Evolutionary conservation across 2,797 vertebrate genomes (phyloP).

Genomic region (Sebastes aleutianus): DNA sequence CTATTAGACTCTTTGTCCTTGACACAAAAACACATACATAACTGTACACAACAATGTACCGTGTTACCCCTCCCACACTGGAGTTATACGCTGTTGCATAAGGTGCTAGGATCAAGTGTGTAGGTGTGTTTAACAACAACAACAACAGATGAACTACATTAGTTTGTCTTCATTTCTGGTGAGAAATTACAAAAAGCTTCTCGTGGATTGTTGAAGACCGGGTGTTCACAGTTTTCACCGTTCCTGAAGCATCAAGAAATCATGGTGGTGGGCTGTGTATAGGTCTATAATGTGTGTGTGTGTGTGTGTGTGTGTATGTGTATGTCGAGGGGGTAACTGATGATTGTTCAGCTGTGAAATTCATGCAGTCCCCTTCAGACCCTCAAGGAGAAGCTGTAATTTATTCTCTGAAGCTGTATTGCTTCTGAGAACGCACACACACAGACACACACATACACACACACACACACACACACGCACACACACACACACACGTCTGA

Average conservation of each 20-base stretch:
- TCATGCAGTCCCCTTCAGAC: slow-evolving; percentile 63
- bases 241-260: background rate
- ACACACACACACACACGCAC: background rate
- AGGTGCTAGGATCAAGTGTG: background rate
- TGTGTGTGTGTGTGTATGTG: background rate
- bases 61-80: background rate
- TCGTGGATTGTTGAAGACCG: background rate
- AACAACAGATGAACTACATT: background rate
- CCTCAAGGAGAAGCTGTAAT: slow-evolving; percentile 65
- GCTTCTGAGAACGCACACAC: background rate
- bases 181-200: background rate
- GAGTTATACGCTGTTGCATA: background rate
- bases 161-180: background rate
- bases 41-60: background rate
- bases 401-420: slow-evolving; percentile 60
- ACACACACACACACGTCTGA: slow-evolving; percentile 8
- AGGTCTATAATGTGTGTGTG: background rate
- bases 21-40: background rate
- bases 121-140: slow-evolving; percentile 16
- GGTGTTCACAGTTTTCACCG: background rate
- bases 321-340: slow-evolving; percentile 31
- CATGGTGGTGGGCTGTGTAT: background rate
- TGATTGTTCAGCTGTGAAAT: slow-evolving; percentile 71
- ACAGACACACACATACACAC: background rate
- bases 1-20: background rate